phyloP scores from a whole-genome alignment of 2,797 vertebrate species.

The Ciconia nigra region DNA sequence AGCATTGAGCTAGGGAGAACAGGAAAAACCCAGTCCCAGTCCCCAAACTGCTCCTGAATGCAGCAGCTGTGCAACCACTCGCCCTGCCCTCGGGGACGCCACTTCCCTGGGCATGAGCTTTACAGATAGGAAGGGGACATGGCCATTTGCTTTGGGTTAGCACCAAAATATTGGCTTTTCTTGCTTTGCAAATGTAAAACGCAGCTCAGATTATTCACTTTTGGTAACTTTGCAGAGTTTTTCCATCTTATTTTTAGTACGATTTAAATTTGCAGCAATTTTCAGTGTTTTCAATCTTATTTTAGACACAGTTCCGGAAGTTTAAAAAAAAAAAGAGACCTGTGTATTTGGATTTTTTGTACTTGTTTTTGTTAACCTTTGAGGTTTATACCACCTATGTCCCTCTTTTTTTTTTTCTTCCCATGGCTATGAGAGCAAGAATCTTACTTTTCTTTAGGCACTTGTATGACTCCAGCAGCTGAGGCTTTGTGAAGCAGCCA shows the following conservation, averaged over 20 bases:
- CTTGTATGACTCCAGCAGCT: slow-evolving; percentile 5
- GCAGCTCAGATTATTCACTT: neutral
- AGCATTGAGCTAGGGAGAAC: neutral
- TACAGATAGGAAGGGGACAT: neutral
- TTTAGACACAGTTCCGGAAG: neutral
- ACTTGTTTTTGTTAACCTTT: neutral
- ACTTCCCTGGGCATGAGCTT: neutral
- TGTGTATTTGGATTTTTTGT: neutral
- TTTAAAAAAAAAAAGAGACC: neutral
- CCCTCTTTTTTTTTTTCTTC: neutral
- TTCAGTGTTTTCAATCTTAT: neutral
- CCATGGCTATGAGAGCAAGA: neutral
- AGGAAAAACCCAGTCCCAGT: neutral
- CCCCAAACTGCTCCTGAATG: neutral
- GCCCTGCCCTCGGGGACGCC: accelerated
- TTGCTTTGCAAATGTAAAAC: neutral
- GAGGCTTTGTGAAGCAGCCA: slow-evolving; percentile 30
- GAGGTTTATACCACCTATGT: neutral
- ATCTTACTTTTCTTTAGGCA: slow-evolving; percentile 1
- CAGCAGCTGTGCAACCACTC: neutral
- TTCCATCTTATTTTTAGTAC: neutral
- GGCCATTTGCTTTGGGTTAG: neutral
- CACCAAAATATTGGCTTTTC: neutral
- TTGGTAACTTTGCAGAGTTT: neutral
- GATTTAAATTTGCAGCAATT: neutral